Evolutionary conservation across 2,113 vertebrate species (phyloP).

Genomic region (Galeopterus variegatus): DNA sequence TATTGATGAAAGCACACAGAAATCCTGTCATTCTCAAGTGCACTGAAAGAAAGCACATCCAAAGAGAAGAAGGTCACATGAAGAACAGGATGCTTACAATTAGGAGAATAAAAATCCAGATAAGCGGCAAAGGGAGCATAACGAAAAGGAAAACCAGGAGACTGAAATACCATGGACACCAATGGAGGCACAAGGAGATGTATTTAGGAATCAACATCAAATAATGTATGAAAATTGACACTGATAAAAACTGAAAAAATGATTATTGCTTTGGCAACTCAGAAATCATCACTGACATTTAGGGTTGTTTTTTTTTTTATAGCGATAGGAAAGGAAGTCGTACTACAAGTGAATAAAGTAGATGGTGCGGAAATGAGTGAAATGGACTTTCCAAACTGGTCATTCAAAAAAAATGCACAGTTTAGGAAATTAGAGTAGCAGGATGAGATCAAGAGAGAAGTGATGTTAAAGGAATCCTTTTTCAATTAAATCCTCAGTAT

Average conservation of each 20-base stretch:
- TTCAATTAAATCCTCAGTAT: not conserved
- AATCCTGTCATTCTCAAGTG: not conserved
- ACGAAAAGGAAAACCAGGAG: not conserved
- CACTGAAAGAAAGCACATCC: not conserved
- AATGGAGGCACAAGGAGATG: not conserved
- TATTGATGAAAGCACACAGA: not conserved
- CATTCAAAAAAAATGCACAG: not conserved
- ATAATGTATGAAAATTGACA: not conserved
- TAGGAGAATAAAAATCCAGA: not conserved
- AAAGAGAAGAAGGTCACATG: not conserved
- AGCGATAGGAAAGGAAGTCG: not conserved
- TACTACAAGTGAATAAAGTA: not conserved
- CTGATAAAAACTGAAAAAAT: not conserved
- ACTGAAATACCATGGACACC: not conserved
- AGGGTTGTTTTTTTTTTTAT: not conserved
- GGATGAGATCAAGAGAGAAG: not conserved
- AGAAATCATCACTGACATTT: not conserved
- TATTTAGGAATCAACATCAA: not conserved
- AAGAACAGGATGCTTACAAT: not conserved
- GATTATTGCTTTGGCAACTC: not conserved
- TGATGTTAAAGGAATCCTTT: not conserved
- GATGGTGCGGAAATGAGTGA: not conserved
- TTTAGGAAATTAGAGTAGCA: not conserved
- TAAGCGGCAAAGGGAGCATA: not conserved
- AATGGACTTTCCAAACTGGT: not conserved